Evolutionary conservation across 2,113 vertebrate species (phyloP), one percentile per base, ranked within the genome.

Genomic region (Ictalurus furcatus): DNA sequence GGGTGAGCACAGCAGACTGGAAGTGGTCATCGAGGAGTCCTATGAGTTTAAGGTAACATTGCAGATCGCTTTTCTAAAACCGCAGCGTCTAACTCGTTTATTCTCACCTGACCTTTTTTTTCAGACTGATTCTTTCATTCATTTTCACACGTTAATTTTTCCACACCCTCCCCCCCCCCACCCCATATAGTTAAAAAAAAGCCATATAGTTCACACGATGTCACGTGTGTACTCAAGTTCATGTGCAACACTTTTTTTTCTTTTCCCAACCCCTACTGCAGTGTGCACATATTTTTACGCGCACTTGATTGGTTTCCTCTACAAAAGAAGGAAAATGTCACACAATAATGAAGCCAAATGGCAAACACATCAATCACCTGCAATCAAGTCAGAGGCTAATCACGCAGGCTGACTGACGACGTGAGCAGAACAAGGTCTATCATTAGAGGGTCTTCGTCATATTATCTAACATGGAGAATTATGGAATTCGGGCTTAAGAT

Each of bases 11-110:
- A 96, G 96, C 88, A 95, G 96, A 0, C 93, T 99, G 69, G 97
- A 98, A 91, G 97, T 98, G 88, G 96, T 98, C 93, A 98, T 98
- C 1, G 98, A 99, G 90, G 98, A 99, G 93, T 98, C 97, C 0
- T 99, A 98, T 0, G 98, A 99, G 90, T 99, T 99, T 92, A 98
- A 98, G 97, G 97, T 97, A 83, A 61, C 30, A 21, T 82, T 11
- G 8, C 73, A 25, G 34, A 21, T 21, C 34, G 16, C 17, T 1
- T 71, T 34, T 71, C 34, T 71, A 37, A 37, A 37, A 19, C 16
- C 6, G 14, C 21, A 63, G 59, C 1, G 7, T 63, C 21, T 61
- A 61, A 48, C 44, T 48, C 44, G 6, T 48, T 48, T 48, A 48
- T 48, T 48, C 44, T 48, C 44, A 48, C 6, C 44, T 48, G 44